Base-by-base conservation (phyloP, 1,140 invertebrate species). In the Laupala kohalensis region DNA sequence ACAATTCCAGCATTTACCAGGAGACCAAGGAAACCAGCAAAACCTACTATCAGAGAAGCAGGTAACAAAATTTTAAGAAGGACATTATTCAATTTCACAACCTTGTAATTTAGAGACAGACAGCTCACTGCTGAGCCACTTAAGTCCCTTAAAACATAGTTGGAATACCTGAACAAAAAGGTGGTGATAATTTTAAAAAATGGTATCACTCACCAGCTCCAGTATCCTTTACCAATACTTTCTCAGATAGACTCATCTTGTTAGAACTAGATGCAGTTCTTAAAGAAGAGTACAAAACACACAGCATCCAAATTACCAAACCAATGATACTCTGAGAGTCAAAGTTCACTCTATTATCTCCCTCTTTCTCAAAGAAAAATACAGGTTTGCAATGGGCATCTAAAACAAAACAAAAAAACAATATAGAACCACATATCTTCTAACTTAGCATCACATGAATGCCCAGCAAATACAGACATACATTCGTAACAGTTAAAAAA, bases 201-300 rank as follows among this genome's bases (percentile, higher is more conserved):
- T 19, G 23, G 9, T 65, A 65, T 65, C 26, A 72, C 71, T 68
- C 83, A 89, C 87, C 87, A 83, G 83, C 84, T 69, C 83, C 84
- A 74, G 86, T 89, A 74, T 92, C 88, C 77, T 90, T 87, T 24
- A 87, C 85, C 6, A 92, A 83, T 74, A 92, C 86, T 76, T 91
- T 90, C 25, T 92, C 89, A 2, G 89, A 87, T 84, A 90, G 88
- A 27, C 89, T 89, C 73, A 93, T 86, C 79, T 89, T 91, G 0
- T 89, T 89, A 0, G 88, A 89, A 74, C 88, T 90, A 13, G 92
- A 92, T 19, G 92, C 92, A 12, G 92, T 92, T 23, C 92, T 86
- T 24, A 97, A 85, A 73, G 90, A 95, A 30, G 95, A 97, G 81
- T 99, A 99, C 19, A 99, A 84, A 25, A 99, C 92, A 81, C 95